Base-by-base conservation (phyloP, 1,140 invertebrate genomes). In the Trichonephila clavipes region DNA sequence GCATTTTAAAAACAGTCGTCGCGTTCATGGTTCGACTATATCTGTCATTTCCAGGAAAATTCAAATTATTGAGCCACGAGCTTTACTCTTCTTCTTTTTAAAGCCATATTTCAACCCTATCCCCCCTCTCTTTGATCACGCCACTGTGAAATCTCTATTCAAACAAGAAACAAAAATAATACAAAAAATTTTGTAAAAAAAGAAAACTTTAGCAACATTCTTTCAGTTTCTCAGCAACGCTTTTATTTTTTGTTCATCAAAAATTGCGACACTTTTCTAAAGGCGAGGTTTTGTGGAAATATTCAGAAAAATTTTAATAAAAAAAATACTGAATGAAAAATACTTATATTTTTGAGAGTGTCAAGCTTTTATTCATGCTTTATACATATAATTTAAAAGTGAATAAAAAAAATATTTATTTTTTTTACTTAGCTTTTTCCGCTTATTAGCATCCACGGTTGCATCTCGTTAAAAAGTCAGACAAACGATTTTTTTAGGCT, bases 381-480 rank as follows among this genome's bases (percentile, higher is more conserved):
- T 77, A 77, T 34, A 24, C 69, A 77, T 77, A 77, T 77, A 16
- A 5, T 40, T 72, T 34, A 28, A 34, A 14, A 77, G 12, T 24
- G 16, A 16, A 77, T 34, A 18, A 34, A 72, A 72, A 72, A 34
- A 34, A 28, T 14, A 28, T 77, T 77, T 5, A 12, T 77, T 14
- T 77, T 28, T 77, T 34, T 77, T 34, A 14, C 2, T 34, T 4
- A 0, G 28, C 64, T 66, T 66, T 66, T 66, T 66, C 64, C 64
- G 21, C 69, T 77, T 77, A 77, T 77, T 77, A 77, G 24, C 28
- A 34, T 34, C 69, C 24, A 77, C 24, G 24, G 24, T 77, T 34
- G 24, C 24, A 28, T 77, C 69, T 77, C 69, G 24, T 77, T 77
- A 77, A 77, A 77, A 77, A n/a, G 69, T 77, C 16, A 34, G 34